Base-by-base conservation (phyloP, 2,888 invertebrate species). In the Brenthis ino region DNA sequence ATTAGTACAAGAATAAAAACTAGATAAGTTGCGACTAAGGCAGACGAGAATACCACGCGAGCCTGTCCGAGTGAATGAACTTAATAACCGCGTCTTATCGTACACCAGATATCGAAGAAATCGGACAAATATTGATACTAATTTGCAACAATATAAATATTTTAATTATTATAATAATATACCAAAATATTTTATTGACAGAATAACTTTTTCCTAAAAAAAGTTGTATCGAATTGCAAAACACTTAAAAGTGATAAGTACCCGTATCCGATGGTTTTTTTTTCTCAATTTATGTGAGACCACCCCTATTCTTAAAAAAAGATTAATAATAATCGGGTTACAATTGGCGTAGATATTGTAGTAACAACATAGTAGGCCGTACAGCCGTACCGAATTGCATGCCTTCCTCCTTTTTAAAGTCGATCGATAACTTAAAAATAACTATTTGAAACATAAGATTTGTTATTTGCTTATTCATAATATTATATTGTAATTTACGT, bases 1-100 rank as follows among this genome's bases (percentile, higher is more conserved):
- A 73, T 73, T 74, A 60, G 64, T 60, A 57, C 67, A 65, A 43
- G 37, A 43, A 43, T 43, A 43, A 72, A 70, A 65, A 66, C 55
- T 24, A 74, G 74, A 74, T 73, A 76, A 73, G 71, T 70, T 66
- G 68, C 69, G 64, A 68, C 64, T 71, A 69, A 71, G 69, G 73
- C 69, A 71, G 64, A 50, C 50, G 56, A 74, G 71, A 71, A 68
- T 57, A 67, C 69, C 54, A n/a, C 57, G 66, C 51, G 50, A 60
- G 68, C 66, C 53, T 66, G 51, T 64, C 68, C 67, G 76, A 78
- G 87, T 87, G 83, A 88, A 85, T 80, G 85, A 88, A 84, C 87
- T 79, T 51, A 68, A 50, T 75, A 78, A 81, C 74, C 77, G 73
- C 68, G 70, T 57, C 80, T 88, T 87, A 89, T 88, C 87, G 85